Base-by-base conservation (phyloP, 37 sponge, comb jelly and placozoan genomes). In the Corticium candelabrum region DNA sequence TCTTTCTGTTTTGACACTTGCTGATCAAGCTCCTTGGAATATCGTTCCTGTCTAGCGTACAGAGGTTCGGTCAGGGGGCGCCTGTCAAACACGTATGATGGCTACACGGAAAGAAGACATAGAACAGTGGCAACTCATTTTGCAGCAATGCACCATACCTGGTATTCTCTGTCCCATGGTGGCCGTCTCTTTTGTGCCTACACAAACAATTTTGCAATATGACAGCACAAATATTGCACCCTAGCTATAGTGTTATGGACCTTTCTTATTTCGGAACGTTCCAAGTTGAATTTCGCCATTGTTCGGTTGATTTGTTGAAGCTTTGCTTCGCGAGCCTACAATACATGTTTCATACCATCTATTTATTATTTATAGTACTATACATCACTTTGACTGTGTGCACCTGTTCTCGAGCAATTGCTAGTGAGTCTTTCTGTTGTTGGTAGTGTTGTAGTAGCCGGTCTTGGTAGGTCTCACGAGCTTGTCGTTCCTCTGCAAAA, bases 51-150 rank as follows among this genome's bases (percentile, higher is more conserved):
- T 35, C 75, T 84, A 37, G 37, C n/a, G 37, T 41, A 32, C 68
- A 68, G 41, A 1, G 76, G 71, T 1, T 87, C 88, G 40, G 88
- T 88, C 30, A 81, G 43, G 2, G 74, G 29, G 74, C 89, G 86
- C 11, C 81, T 74, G 2, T 86, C 79, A 68, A 94, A 90, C 57
- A 94, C 79, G 69, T 86, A 90, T 32, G 90, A 88, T 21, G 83
- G 82, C 86, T 94, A 81, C 34, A 78, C 30, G 43, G 31, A 67
- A 35, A 62, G 41, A 1, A 70, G n/a, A n/a, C 30, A 27, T 34
- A 36, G 36, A 11, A 43, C 37, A 72, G 57, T 81, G 41, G 68
- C 74, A 77, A 41, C 33, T n/a, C n/a, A n/a, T n/a, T n/a, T n/a
- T n/a, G n/a, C n/a, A n/a, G n/a, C n/a, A n/a, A n/a, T n/a, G n/a